Evolutionary conservation across 1,140 invertebrate genomes (phyloP), one percentile per base, ranked within the genome.

Genomic region (Chironomus tepperi): DNA sequence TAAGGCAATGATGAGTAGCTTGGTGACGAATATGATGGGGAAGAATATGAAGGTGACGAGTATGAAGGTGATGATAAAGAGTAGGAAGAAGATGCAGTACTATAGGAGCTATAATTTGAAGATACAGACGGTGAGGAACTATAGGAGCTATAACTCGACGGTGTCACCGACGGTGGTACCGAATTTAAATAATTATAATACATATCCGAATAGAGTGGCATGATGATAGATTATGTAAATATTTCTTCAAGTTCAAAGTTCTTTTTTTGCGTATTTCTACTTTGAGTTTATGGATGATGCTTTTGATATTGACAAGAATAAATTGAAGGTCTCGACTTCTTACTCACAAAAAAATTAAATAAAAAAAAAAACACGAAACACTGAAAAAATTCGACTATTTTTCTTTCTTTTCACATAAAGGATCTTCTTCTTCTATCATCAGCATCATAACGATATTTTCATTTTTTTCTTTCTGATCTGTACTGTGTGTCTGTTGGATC

Each of bases 41-140:
- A 34, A 34, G 24, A 34, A 34, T 34, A 34, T 34, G 24, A 34
- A n/a, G n/a, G n/a, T n/a, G n/a, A n/a, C n/a, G n/a, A n/a, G n/a
- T n/a, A n/a, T n/a, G n/a, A n/a, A 34, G 24, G 24, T 34, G 24
- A 34, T 34, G 24, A 34, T 34, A 34, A 34, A 1, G 24, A 34
- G 24, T 34, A 34, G 0, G 90, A 90, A n/a, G 90, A 88, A 79
- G 90, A 92, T 7, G 82, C 80, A 74, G 84, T 81, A 16, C 81
- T 81, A 64, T 78, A 75, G 78, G 80, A 79, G 75, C 84, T 81
- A 77, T 77, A 75, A 78, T n/a, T 75, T 75, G 74, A 67, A 77
- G 77, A n/a, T n/a, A n/a, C n/a, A n/a, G n/a, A 73, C 73, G 70
- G 19, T 74, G 77, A 78, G 75, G 18, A 34, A 12, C 74, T 74